These are phyloP conservation scores for Scaptomyza parva DNA, from an alignment of 2,888 invertebrate genomes.

Conservation along the genomic window DNA sequence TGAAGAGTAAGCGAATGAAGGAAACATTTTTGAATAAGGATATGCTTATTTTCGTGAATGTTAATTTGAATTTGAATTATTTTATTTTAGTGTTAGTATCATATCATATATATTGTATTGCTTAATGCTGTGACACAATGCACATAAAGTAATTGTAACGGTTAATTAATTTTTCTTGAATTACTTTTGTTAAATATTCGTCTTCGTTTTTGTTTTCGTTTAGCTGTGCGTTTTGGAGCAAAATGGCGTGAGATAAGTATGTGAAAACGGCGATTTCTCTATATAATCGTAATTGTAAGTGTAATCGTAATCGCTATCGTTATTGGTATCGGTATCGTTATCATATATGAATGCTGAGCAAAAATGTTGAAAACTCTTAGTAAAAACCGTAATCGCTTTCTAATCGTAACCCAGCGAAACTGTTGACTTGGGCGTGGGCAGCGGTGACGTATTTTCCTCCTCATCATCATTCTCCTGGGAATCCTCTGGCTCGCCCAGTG, in stretches of 20 bases:
- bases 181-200: constrained; percentile 29
- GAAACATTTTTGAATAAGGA: constrained; percentile 5
- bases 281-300: neutral
- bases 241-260: constrained; percentile 27
- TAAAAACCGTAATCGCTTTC: neutral
- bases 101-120: constrained; percentile 24
- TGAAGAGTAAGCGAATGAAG: neutral
- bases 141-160: constrained; percentile 48
- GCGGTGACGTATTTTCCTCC: constrained; percentile 86
- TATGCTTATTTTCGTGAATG: neutral
- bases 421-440: constrained; percentile 83
- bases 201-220: constrained; percentile 30
- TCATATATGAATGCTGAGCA: constrained; percentile 5
- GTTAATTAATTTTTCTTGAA: constrained; percentile 27
- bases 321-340: constrained; percentile 2
- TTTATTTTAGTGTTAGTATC: constrained; percentile 10
- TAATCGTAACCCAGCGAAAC: constrained; percentile 79
- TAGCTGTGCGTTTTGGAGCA: constrained; percentile 58
- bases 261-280: constrained; percentile 11
- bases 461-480: constrained; percentile 90
- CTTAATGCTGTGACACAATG: constrained; percentile 29
- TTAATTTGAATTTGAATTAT: neutral
- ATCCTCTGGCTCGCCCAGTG: constrained; percentile 93
- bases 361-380: neutral
- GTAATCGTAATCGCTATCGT: constrained; percentile 23